Base-by-base conservation (phyloP, 2,797 vertebrate species). In the Gymnothorax javanicus region DNA sequence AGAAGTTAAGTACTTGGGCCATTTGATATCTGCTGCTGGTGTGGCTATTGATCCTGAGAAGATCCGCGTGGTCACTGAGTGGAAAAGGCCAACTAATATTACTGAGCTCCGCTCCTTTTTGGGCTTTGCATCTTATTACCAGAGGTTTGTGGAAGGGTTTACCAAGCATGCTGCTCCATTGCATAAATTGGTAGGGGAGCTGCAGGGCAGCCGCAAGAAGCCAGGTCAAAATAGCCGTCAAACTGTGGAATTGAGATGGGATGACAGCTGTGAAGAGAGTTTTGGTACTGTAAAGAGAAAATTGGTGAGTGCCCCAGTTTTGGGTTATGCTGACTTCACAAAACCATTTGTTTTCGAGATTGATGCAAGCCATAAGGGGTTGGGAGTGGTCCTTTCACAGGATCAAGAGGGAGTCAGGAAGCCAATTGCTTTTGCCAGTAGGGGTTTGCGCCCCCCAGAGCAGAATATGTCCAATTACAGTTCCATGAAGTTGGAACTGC, bases 101-200 rank as follows among this genome's bases (percentile, higher is more conserved):
- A 57, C 62, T 11, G 56, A 89, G 60, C 75, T 89, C 2, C 9
- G 6, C 13, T 33, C 77, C 3, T 84, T 87, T 8, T 17, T 88
- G 15, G 67, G 59, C 0, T 88, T 79, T 25, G 13, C 79, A 2
- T 69, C 50, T 3, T 85, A 77, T 50, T 89, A 87, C 11, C 11
- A 43, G 4, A 1, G 25, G 12, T 89, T 89, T 13, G 67, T 89
- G 8, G 83, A 87, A n/a, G 79, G 86, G 2, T 89, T 87, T 27
- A 4, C 84, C 4, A 83, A 64, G 62, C 2, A 87, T 17, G 77
- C 67, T 5, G 79, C 79, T 9, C 88, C 84, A 7, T 27, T 85
- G 17, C 58, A 88, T 62, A 5, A 0, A 0, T 2, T 88, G 13
- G 87, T 81, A 12, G 87, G 71, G 15, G 17, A 69, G 64, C 23